These are phyloP conservation scores for Pampusana beccarii DNA, from an alignment of 2,113 vertebrate species.

Conservation along the genomic window DNA sequence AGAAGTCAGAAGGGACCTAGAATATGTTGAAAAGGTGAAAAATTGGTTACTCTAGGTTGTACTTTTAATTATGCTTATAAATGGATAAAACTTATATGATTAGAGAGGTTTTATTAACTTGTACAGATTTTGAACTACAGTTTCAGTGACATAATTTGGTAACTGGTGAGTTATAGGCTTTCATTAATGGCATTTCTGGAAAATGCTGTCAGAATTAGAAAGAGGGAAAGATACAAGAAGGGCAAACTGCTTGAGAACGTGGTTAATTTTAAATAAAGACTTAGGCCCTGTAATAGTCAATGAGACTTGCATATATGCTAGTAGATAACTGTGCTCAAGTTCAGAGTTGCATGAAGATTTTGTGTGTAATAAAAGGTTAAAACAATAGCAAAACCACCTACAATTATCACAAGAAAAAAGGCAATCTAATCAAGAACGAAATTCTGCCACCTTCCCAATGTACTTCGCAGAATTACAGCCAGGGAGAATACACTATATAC, in stretches of 20 bases:
- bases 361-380: background rate
- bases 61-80: slow-evolving; percentile 47
- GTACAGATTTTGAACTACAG: slow-evolving; percentile 9
- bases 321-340: background rate
- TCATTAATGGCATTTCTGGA: background rate
- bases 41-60: background rate
- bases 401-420: background rate
- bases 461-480: background rate
- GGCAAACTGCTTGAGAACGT: background rate
- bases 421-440: background rate
- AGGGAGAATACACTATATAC: background rate
- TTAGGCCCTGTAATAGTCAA: background rate
- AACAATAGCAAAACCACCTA: background rate
- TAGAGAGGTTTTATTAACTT: slow-evolving; percentile 36
- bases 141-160: slow-evolving; percentile 8
- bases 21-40: slow-evolving; percentile 34
- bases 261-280: background rate
- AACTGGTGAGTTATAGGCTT: slow-evolving; percentile 6
- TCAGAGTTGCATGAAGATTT: background rate
- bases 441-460: background rate
- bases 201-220: background rate
- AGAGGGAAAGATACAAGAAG: background rate
- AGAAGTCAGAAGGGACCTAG: background rate
- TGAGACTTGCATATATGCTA: background rate
- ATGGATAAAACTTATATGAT: background rate